These are phyloP conservation scores for Corapipo altera DNA, from an alignment of 2,113 vertebrate species.

Conservation along the genomic window DNA sequence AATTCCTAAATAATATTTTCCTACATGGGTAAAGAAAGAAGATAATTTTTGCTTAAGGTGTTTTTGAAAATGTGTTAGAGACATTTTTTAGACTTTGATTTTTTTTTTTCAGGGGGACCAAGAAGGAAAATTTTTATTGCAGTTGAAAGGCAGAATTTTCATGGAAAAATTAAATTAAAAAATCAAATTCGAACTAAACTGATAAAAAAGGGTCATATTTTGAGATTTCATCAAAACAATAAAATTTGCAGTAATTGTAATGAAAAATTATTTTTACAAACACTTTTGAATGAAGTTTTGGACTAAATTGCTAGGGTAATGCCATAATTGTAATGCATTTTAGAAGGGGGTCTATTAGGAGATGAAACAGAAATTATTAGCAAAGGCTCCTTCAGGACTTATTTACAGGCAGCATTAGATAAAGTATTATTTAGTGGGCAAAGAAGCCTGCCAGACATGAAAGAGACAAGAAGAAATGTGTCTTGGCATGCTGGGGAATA, in stretches of 20 bases:
- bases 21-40: background rate
- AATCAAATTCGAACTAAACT: background rate
- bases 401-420: background rate
- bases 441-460: slow-evolving; percentile 37
- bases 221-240: background rate
- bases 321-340: background rate
- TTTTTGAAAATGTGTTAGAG: background rate
- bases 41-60: background rate
- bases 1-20: background rate
- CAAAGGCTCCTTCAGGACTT: background rate
- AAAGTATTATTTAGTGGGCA: slow-evolving; percentile 22
- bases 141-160: background rate
- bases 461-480: slow-evolving; percentile 31
- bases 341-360: background rate
- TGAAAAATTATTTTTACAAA: background rate
- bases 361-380: background rate
- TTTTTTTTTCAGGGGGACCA: background rate
- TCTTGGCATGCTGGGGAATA: slow-evolving; percentile 17
- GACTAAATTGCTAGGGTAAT: background rate
- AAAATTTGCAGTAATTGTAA: background rate
- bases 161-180: background rate
- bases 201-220: background rate
- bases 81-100: background rate
- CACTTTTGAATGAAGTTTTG: background rate
- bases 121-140: background rate